phyloP scores from a whole-genome alignment of 2,888 invertebrate species.

The Cephus runcator region DNA sequence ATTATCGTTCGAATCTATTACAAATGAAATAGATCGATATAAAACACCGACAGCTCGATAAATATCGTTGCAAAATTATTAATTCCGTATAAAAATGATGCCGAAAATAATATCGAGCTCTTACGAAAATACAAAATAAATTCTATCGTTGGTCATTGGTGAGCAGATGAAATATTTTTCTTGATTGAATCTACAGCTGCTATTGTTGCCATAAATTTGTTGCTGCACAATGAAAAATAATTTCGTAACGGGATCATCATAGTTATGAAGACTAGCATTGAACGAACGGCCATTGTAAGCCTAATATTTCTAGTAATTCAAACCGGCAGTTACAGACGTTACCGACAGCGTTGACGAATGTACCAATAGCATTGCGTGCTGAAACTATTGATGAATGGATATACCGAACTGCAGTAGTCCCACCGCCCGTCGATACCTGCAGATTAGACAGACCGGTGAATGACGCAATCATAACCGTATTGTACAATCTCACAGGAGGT shows the following conservation, averaged over 20 bases:
- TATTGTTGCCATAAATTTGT: not conserved
- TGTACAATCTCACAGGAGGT: not conserved
- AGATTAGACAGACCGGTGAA: not conserved
- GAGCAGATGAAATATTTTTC: not conserved
- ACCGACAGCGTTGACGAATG: conserved; percentile 24
- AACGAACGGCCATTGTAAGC: not conserved
- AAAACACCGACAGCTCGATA: too few species aligned
- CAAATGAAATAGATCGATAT: too few species aligned
- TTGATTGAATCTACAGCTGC: not conserved
- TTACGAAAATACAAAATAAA: not conserved
- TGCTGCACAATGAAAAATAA: not conserved
- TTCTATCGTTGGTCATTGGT: not conserved
- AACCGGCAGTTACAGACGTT: not conserved
- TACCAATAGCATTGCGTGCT: conserved; percentile 28
- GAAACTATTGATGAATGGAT: conserved; percentile 36
- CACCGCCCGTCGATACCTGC: not conserved
- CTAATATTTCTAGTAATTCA: not conserved
- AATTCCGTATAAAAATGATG: not conserved
- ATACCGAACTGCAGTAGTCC: conserved; percentile 4
- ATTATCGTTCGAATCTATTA: not conserved
- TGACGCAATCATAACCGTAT: not conserved
- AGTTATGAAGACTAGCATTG: not conserved
- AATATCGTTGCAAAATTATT: not conserved
- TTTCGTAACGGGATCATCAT: not conserved
- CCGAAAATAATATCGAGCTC: not conserved